Evolutionary conservation across 92 coral and sea anemone species (phyloP).

Genomic region (Pocillopora meandrina): DNA sequence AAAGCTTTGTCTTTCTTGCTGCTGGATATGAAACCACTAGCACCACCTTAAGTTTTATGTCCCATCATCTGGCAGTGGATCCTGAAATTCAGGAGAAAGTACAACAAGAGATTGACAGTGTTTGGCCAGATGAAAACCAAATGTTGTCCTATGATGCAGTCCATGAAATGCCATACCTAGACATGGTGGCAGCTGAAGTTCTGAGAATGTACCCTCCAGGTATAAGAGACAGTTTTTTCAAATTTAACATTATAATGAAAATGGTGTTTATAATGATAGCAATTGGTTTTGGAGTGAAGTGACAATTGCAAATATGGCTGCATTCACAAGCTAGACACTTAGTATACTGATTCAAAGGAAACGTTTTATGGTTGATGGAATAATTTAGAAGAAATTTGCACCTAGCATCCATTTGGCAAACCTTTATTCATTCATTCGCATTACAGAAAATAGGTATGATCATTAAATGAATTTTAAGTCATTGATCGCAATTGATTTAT

Average conservation of each 20-base stretch:
- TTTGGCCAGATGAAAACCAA: slow-evolving; percentile 63
- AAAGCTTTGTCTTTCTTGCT: slow-evolving; percentile 64
- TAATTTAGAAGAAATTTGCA: too few species aligned
- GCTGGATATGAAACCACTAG: slow-evolving; percentile 87
- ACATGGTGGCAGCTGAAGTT: slow-evolving; percentile 77
- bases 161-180: slow-evolving; percentile 61
- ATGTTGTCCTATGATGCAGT: slow-evolving; percentile 64
- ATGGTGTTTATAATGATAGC: neutral
- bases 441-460: too few species aligned
- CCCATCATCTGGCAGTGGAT: slow-evolving; percentile 71
- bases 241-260: neutral
- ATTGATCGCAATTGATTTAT: too few species aligned
- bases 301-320: neutral
- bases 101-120: slow-evolving; percentile 77
- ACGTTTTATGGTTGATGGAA: too few species aligned
- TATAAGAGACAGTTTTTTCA: neutral
- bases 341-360: neutral
- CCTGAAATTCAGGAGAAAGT: slow-evolving; percentile 74
- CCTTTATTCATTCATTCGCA: too few species aligned
- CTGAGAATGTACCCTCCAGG: slow-evolving; percentile 79
- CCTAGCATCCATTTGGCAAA: too few species aligned
- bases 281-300: neutral
- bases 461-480: too few species aligned
- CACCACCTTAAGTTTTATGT: slow-evolving; percentile 60
- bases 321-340: neutral